These are phyloP conservation scores for Procavia capensis DNA, from an alignment of 2,113 vertebrate genomes.

Conservation along the genomic window DNA sequence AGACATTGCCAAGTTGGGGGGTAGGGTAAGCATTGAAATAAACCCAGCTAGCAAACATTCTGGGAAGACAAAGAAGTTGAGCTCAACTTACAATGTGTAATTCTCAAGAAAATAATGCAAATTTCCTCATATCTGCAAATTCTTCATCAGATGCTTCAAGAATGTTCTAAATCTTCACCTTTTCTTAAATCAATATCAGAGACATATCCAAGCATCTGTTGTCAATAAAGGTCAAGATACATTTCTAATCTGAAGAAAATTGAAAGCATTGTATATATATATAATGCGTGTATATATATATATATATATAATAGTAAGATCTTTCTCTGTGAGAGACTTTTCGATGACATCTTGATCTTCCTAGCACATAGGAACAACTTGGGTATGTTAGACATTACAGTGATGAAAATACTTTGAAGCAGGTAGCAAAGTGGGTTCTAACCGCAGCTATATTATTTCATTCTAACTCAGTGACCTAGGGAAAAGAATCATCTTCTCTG, in stretches of 20 bases:
- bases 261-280: slow-evolving; percentile 26
- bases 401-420: background rate
- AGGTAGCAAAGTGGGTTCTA: background rate
- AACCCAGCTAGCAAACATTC: slow-evolving; percentile 52
- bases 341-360: background rate
- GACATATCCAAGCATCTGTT: slow-evolving; percentile 39
- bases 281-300: background rate
- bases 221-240: slow-evolving; percentile 53
- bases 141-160: background rate
- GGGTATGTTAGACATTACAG: background rate
- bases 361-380: background rate
- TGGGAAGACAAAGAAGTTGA: slow-evolving; percentile 49
- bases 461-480: background rate
- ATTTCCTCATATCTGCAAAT: slow-evolving; percentile 50
- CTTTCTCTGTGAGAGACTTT: background rate
- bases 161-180: slow-evolving; percentile 49
- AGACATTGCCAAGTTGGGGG: background rate
- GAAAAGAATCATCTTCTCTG: background rate
- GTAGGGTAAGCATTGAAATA: background rate
- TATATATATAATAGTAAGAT: background rate
- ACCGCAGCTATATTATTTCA: background rate
- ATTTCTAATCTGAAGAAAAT: slow-evolving; percentile 59
- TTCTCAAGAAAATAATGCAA: slow-evolving; percentile 56
- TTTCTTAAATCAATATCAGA: slow-evolving; percentile 60
- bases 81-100: slow-evolving; percentile 47